Conservation (phyloP, 2,888 invertebrate genomes). For the Parascotia fuliginaria region DNA sequence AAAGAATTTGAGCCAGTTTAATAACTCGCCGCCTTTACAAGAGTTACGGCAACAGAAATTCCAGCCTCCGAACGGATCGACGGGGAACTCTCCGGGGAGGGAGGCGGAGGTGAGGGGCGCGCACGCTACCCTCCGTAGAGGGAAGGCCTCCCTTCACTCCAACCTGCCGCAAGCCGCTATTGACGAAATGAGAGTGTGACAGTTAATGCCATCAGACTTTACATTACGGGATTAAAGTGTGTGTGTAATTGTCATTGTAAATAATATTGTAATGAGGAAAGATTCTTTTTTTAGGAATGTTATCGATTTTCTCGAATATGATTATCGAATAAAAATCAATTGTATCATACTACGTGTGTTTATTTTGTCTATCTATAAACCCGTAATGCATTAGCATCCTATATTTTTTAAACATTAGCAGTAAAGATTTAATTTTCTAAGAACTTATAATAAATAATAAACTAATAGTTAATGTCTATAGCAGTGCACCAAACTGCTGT, state of each 20-base stretch:
- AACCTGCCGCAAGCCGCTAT: conserved; percentile 93
- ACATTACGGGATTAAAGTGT: conserved; percentile 64
- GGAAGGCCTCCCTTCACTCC: conserved; percentile 80
- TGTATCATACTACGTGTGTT: conserved; percentile 53
- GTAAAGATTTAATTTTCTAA: too few relatives aligned
- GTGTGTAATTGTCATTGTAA: conserved; percentile 65
- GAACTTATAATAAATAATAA: too few relatives aligned
- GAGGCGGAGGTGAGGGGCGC: conserved; percentile 64
- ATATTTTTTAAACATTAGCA: too few relatives aligned
- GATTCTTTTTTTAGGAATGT: conserved; percentile 66
- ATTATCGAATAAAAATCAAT: conserved; percentile 75
- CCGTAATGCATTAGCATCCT: too few relatives aligned
- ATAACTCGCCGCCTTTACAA: conserved; percentile 79
- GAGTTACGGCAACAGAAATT: conserved; percentile 85
- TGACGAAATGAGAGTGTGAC: conserved; percentile 97
- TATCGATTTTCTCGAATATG: conserved; percentile 73
- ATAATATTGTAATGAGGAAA: conserved; percentile 55
- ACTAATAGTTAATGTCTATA: too few relatives aligned
- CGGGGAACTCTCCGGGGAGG: conserved; percentile 68
- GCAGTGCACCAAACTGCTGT: too few relatives aligned
- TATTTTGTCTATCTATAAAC: conserved; percentile 21
- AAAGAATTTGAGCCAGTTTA: conserved; percentile 86
- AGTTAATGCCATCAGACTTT: conserved; percentile 65
- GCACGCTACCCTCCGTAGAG: conserved; percentile 76
- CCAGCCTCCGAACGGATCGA: conserved; percentile 86